These are phyloP conservation scores for Gari tellinella DNA, from an alignment of 2,888 invertebrate genomes.

Conservation along the genomic window DNA sequence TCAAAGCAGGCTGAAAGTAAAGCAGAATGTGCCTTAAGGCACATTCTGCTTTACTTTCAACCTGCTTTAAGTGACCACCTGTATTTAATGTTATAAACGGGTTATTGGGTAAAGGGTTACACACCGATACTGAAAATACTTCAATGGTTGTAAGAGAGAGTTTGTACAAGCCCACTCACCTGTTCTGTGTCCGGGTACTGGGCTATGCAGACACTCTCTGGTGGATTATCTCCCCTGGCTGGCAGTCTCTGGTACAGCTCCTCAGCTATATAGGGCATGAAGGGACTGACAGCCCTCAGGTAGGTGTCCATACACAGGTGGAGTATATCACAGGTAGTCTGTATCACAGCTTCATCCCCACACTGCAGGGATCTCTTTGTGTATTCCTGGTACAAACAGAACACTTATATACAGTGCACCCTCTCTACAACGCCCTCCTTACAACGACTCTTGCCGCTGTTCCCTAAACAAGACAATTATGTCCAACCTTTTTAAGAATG, in stretches of 20 bases:
- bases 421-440: background rate
- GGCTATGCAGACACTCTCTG: slow-evolving; percentile 92
- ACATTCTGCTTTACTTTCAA: too few species aligned
- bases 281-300: slow-evolving; percentile 94
- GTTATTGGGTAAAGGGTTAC: too few species aligned
- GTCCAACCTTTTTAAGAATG: too few species aligned
- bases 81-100: too few species aligned
- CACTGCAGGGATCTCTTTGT: slow-evolving; percentile 81
- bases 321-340: slow-evolving; percentile 86
- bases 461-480: too few species aligned
- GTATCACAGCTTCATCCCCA: slow-evolving; percentile 36
- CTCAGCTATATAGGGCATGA: slow-evolving; percentile 98
- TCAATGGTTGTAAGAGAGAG: too few species aligned
- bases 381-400: slow-evolving; percentile 9
- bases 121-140: too few species aligned
- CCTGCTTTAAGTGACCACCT: too few species aligned
- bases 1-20: too few species aligned
- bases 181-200: slow-evolving; percentile 88
- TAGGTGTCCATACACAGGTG: slow-evolving; percentile 93
- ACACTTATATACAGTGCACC: background rate
- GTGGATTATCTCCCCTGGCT: slow-evolving; percentile 84
- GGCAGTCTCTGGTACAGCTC: slow-evolving; percentile 97
- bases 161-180: slow-evolving; percentile 50
- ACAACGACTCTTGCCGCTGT: too few species aligned
- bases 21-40: too few species aligned